phyloP scores from a whole-genome alignment of 2,888 invertebrate genomes.

The Trilocha varians region DNA sequence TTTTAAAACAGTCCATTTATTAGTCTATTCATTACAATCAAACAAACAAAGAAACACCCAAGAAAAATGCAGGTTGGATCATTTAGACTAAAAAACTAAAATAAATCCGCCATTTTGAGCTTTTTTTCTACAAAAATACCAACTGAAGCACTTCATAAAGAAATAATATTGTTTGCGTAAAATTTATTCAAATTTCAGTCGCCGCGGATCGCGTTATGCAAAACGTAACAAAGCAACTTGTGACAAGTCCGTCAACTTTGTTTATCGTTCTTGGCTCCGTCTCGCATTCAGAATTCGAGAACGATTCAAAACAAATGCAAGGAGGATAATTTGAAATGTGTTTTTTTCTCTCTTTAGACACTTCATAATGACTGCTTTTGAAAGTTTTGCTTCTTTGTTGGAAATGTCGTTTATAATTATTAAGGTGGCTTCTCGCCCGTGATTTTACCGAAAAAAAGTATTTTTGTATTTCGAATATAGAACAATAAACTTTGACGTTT shows the following conservation, averaged over 20 bases:
- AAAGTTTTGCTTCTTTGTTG: not conserved
- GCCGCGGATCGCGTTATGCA: not conserved
- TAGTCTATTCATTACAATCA: too few species aligned
- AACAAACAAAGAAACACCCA: too few species aligned
- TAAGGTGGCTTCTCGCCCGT: not conserved
- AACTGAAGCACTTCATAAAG: too few species aligned
- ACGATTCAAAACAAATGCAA: not conserved
- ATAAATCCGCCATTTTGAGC: too few species aligned
- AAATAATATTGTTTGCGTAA: not conserved
- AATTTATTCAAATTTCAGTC: not conserved
- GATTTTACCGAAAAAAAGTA: not conserved
- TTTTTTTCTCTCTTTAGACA: not conserved
- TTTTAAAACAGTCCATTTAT: too few species aligned
- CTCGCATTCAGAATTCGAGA: not conserved
- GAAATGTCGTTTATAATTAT: not conserved
- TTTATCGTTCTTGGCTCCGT: not conserved
- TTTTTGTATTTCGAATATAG: too few species aligned
- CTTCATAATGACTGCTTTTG: not conserved
- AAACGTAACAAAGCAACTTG: conserved; percentile 1
- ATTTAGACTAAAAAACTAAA: too few species aligned
- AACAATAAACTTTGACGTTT: too few species aligned
- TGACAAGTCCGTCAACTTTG: conserved; percentile 1
- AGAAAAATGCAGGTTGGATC: too few species aligned
- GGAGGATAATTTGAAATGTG: not conserved
- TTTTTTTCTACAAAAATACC: too few species aligned